Evolutionary conservation across 2,888 invertebrate species (phyloP).

Genomic region (Elysia crispata): DNA sequence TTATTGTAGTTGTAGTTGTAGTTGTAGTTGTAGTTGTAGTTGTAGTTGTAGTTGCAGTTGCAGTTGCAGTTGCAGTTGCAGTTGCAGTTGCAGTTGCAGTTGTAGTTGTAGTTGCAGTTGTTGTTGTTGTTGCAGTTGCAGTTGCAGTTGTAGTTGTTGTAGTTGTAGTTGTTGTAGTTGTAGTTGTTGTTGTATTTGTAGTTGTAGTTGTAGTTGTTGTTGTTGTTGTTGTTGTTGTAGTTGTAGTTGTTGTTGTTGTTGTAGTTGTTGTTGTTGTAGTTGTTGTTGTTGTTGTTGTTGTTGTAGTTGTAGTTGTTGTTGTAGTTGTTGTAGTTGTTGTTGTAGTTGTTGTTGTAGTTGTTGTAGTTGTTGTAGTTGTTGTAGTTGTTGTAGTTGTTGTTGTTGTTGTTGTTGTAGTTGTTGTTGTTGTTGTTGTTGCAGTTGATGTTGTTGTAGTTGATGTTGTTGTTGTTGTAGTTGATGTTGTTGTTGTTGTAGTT

Average conservation of each 20-base stretch:
- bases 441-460: neutral
- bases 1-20: too few relatives aligned
- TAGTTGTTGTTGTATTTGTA: too few relatives aligned
- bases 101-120: too few relatives aligned
- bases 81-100: too few relatives aligned
- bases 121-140: neutral
- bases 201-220: neutral
- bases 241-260: constrained; percentile 9
- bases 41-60: too few relatives aligned
- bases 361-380: neutral
- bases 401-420: neutral
- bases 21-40: constrained; percentile 16
- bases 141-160: neutral
- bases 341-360: neutral
- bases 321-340: neutral
- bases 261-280: neutral
- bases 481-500: neutral
- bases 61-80: too few relatives aligned
- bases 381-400: neutral
- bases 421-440: constrained; percentile 14
- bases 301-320: constrained; percentile 2
- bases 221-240: neutral
- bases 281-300: neutral
- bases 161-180: neutral
- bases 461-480: neutral